A percentile compares a stretch with the other conserved stretches of the same genome.
Conservation (phyloP, 2,113 vertebrate species). For the Microtus pennsylvanicus region DNA sequence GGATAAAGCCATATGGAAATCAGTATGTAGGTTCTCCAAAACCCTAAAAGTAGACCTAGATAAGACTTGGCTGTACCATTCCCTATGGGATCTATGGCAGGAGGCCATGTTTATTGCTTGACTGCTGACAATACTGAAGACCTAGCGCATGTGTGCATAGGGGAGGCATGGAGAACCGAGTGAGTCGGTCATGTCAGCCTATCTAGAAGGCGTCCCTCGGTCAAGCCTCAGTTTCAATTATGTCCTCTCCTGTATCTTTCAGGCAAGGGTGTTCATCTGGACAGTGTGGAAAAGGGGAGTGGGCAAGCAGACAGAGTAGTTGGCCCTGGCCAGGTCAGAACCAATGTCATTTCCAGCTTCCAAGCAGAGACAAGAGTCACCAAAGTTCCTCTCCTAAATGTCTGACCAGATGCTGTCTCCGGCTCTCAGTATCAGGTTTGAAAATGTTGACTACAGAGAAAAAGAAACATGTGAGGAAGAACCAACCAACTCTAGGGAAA, state of each 20-base stretch:
- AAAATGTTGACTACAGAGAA: not conserved
- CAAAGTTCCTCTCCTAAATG: not conserved
- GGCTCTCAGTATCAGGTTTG: not conserved
- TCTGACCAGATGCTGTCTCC: too few species aligned
- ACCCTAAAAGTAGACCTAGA: not conserved
- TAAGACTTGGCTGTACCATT: not conserved
- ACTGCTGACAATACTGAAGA: not conserved
- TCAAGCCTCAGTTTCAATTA: not conserved
- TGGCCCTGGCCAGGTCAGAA: not conserved
- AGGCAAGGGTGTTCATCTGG: too few species aligned
- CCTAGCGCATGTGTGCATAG: not conserved
- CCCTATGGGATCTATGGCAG: not conserved
- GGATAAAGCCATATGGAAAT: not conserved
- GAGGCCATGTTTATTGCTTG: not conserved
- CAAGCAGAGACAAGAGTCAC: not conserved
- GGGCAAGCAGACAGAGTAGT: not conserved
- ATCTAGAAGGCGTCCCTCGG: not conserved
- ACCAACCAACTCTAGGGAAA: not conserved
- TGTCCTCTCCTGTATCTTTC: too few species aligned
- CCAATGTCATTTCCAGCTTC: not conserved
- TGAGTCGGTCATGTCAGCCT: too few species aligned
- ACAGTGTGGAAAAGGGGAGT: too few species aligned
- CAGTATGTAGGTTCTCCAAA: not conserved
- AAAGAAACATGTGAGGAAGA: not conserved
- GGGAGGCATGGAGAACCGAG: not conserved